These are phyloP conservation scores for Rhinopomastus cyanomelas DNA, from an alignment of 2,113 vertebrate genomes.

Conservation along the genomic window DNA sequence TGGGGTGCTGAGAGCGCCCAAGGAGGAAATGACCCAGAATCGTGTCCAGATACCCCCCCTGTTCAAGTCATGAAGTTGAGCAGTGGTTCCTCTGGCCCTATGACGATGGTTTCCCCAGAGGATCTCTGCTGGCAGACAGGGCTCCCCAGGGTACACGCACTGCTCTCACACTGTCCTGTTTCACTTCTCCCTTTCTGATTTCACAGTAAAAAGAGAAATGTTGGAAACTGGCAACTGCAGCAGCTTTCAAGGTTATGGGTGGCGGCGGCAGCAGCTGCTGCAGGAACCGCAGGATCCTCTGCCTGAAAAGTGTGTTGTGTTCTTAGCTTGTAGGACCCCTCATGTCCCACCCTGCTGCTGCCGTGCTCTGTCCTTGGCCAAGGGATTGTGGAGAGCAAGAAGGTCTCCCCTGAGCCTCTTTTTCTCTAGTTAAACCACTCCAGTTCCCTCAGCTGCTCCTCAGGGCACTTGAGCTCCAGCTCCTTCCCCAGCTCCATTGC, in stretches of 20 bases:
- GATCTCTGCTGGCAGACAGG: background rate
- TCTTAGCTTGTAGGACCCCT: background rate
- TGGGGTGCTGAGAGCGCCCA: background rate
- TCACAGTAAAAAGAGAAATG: background rate
- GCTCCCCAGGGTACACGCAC: background rate
- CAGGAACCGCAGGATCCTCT: background rate
- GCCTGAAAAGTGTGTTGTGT: background rate
- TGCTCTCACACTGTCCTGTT: background rate
- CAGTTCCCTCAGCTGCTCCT: too few relatives aligned
- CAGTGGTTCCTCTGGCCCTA: background rate
- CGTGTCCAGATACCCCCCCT: background rate
- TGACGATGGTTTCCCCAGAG: background rate
- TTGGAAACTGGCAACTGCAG: background rate
- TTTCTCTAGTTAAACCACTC: too few relatives aligned
- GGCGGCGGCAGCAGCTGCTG: rapidly evolving
- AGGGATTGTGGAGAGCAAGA: too few relatives aligned
- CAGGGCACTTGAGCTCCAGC: too few relatives aligned
- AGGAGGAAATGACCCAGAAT: background rate
- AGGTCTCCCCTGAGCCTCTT: too few relatives aligned
- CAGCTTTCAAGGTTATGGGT: background rate
- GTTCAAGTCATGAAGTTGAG: background rate
- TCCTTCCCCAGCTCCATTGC: too few relatives aligned
- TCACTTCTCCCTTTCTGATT: conserved; percentile 11
- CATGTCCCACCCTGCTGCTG: too few relatives aligned
- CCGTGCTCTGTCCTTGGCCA: too few relatives aligned